These are phyloP conservation scores for Sardina pilchardus DNA, from an alignment of 2,113 vertebrate species.

Conservation along the genomic window DNA sequence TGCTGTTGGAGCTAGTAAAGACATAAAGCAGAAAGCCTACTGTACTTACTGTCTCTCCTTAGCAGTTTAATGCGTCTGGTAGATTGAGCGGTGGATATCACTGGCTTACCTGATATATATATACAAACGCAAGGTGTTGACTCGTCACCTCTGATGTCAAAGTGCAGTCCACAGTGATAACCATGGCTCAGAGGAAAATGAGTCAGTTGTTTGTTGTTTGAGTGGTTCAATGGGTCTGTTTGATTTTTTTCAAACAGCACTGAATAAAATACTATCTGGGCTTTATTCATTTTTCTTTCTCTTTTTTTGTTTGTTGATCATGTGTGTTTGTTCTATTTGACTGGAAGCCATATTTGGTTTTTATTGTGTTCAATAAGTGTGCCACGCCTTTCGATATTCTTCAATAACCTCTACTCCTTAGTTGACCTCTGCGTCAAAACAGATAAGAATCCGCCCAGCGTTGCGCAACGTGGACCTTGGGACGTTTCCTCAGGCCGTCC, in stretches of 20 bases:
- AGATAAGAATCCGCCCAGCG: constrained; percentile 21
- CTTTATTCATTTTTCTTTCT: not conserved
- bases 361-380: not conserved
- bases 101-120: constrained; percentile 63
- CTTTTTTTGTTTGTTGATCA: not conserved
- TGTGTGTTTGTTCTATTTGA: not conserved
- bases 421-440: not conserved
- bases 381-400: not conserved
- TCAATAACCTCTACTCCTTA: not conserved
- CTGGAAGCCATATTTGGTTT: not conserved
- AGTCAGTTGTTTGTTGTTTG: constrained; percentile 27
- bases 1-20: not conserved
- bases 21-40: not conserved
- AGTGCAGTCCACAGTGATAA: constrained; percentile 72
- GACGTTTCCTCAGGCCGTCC: constrained; percentile 56
- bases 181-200: constrained; percentile 36
- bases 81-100: constrained; percentile 41
- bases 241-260: no score
- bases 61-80: constrained; percentile 48
- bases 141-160: constrained; percentile 66
- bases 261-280: not conserved
- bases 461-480: constrained; percentile 55
- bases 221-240: not conserved
- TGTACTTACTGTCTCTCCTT: constrained; percentile 69
- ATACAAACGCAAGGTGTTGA: constrained; percentile 67